Evolutionary conservation across 2,113 vertebrate species (phyloP).

Genomic region (Meleagris gallopavo): DNA sequence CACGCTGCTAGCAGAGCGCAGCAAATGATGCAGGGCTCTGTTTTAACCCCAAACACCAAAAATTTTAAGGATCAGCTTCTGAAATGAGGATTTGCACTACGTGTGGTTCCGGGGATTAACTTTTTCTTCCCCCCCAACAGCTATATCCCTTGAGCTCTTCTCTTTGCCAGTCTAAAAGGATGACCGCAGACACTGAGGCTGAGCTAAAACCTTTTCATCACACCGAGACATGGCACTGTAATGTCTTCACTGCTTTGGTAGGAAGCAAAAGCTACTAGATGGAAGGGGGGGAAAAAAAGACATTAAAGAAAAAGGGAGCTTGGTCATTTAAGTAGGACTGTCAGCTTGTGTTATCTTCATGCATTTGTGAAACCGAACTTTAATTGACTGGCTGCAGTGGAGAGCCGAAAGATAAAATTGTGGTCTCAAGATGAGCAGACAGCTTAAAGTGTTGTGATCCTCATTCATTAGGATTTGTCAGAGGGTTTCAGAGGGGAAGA

Average conservation of each 20-base stretch:
- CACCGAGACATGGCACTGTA: neutral
- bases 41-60: neutral
- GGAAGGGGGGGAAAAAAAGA: neutral
- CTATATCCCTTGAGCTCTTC: neutral
- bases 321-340: conserved; percentile 16
- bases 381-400: conserved; percentile 5
- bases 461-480: conserved; percentile 27
- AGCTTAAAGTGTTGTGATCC: neutral
- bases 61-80: neutral
- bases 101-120: neutral
- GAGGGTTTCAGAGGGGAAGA: neutral
- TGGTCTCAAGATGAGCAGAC: neutral
- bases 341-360: conserved; percentile 14
- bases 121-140: neutral
- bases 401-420: neutral
- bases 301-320: neutral
- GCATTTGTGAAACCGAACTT: conserved; percentile 22
- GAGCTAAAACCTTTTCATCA: neutral
- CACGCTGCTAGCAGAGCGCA: neutral
- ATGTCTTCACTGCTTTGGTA: neutral
- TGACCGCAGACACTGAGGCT: neutral
- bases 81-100: neutral
- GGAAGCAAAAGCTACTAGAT: neutral
- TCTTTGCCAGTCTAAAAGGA: neutral
- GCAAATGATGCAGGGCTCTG: neutral